Conservation (phyloP, 2,888 invertebrate genomes). For the Flexamia atlantica region DNA sequence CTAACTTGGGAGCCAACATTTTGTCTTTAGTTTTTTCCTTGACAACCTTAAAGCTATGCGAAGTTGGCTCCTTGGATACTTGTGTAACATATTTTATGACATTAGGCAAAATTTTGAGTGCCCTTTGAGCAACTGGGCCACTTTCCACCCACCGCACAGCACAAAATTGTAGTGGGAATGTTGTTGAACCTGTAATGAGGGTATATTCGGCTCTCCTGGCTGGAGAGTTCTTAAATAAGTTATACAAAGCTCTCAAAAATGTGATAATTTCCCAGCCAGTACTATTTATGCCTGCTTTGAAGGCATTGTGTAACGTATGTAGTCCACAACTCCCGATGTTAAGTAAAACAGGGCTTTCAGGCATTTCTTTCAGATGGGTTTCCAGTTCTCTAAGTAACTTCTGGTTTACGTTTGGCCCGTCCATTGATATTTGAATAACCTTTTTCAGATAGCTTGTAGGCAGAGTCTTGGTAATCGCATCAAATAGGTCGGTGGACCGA, state of each 20-base stretch:
- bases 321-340: conserved; percentile 10
- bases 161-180: conserved; percentile 23
- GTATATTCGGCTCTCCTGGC: conserved; percentile 18
- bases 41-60: conserved; percentile 26
- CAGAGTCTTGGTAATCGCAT: background rate
- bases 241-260: conserved; percentile 23
- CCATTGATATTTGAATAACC: conserved; percentile 22
- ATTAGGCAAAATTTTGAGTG: background rate
- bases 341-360: background rate
- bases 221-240: conserved; percentile 18
- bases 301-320: conserved; percentile 30
- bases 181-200: background rate
- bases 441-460: background rate
- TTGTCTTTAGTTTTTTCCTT: conserved; percentile 51
- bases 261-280: conserved; percentile 21
- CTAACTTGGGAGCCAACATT: conserved; percentile 62
- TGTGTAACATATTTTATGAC: conserved; percentile 5
- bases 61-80: background rate
- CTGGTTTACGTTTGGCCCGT: conserved; percentile 7
- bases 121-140: conserved; percentile 18
- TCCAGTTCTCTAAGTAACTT: conserved; percentile 1
- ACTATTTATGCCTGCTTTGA: background rate
- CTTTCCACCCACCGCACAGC: conserved; percentile 26
- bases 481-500: background rate
- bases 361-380: background rate